phyloP scores from a whole-genome alignment of 2,888 invertebrate species.

The Agrilus cyanescens region DNA sequence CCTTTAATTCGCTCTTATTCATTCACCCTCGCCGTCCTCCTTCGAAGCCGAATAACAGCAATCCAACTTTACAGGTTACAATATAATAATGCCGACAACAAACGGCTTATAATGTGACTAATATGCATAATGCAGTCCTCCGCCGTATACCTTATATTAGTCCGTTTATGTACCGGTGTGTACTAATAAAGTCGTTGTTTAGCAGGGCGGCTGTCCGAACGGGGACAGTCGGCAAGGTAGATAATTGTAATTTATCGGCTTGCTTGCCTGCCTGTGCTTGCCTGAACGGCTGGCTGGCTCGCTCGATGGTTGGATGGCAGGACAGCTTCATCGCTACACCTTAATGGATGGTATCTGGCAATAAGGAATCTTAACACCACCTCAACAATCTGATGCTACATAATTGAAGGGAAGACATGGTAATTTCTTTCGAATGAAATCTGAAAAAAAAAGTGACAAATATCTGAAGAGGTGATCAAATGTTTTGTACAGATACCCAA shows the following conservation, averaged over 20 bases:
- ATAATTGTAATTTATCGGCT: slow-evolving; percentile 25
- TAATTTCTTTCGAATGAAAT: too few relatives aligned
- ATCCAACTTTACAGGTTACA: too few relatives aligned
- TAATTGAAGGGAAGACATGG: too few relatives aligned
- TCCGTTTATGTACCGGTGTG: slow-evolving; percentile 16
- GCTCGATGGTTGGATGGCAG: slow-evolving; percentile 9
- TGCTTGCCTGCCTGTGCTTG: slow-evolving; percentile 4
- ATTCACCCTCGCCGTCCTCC: too few relatives aligned
- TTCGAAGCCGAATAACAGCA: too few relatives aligned
- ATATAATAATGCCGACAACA: too few relatives aligned
- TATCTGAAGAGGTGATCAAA: too few relatives aligned
- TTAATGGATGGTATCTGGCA: slow-evolving; percentile 10
- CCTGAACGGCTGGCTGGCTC: too few relatives aligned
- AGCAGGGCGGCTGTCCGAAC: slow-evolving; percentile 21
- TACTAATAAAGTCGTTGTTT: slow-evolving; percentile 25
- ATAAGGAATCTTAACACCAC: slow-evolving; percentile 4
- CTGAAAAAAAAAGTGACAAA: too few relatives aligned
- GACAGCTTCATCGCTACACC: slow-evolving; percentile 20
- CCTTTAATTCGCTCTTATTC: too few relatives aligned
- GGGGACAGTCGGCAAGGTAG: slow-evolving; percentile 19
- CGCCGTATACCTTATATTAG: slow-evolving; percentile 9
- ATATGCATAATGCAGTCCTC: slow-evolving; percentile 7
- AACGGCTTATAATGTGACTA: background rate
- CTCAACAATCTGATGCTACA: too few relatives aligned
- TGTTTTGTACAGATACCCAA: too few relatives aligned